phyloP scores from a whole-genome alignment of 1,140 invertebrate genomes.

The Apis laboriosa region DNA sequence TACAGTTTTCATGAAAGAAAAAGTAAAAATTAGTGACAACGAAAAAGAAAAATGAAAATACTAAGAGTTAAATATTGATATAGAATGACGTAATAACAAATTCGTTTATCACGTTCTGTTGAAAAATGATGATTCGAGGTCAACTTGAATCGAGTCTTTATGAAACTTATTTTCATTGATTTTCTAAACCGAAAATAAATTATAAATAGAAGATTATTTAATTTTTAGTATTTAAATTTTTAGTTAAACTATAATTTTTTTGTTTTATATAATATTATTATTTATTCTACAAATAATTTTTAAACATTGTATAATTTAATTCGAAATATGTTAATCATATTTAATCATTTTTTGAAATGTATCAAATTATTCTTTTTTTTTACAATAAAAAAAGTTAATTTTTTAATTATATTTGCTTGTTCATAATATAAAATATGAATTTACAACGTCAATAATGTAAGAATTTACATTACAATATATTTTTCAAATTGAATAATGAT shows the following conservation, averaged over 20 bases:
- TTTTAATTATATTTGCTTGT: not conserved
- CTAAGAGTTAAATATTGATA: conserved; percentile 26
- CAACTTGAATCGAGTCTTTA: conserved; percentile 52
- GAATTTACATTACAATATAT: not conserved
- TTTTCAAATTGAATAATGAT: not conserved
- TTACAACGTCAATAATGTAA: not conserved
- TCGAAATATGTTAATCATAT: no score
- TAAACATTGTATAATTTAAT: not conserved
- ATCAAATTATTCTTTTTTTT: not conserved
- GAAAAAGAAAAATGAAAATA: not conserved
- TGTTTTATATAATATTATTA: not conserved
- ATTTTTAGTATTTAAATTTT: no score
- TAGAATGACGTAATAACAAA: conserved; percentile 36
- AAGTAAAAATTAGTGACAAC: not conserved
- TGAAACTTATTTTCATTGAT: conserved; percentile 46
- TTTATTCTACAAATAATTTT: no score
- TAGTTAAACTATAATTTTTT: no score
- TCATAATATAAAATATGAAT: not conserved
- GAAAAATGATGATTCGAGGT: conserved; percentile 34
- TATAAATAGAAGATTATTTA: no score
- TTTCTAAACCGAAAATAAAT: not conserved
- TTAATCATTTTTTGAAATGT: not conserved
- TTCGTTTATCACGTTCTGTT: conserved; percentile 33
- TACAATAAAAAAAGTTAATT: not conserved
- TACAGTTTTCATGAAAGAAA: not conserved